Conservation (phyloP, 2,797 vertebrate genomes). For the Vespertilio murinus region DNA sequence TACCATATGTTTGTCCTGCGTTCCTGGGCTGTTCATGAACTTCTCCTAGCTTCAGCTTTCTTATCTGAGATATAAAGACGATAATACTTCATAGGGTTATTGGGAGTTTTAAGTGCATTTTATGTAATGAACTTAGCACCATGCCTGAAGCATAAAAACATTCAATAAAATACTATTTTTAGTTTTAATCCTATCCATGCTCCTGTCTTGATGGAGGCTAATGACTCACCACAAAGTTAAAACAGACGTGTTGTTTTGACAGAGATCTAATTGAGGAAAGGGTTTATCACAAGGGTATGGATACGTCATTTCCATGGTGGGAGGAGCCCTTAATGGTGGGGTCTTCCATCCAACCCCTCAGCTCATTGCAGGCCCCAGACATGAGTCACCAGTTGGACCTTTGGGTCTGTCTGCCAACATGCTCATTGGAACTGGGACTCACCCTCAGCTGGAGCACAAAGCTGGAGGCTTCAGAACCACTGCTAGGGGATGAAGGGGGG, state of each 20-base stretch:
- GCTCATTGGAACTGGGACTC: not conserved
- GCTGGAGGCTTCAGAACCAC: not conserved
- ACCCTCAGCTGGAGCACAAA: not conserved
- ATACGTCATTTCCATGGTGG: not conserved
- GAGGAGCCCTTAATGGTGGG: not conserved
- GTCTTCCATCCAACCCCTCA: not conserved
- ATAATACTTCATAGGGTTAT: constrained; percentile 50
- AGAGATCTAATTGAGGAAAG: constrained; percentile 49
- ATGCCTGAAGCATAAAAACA: constrained; percentile 60
- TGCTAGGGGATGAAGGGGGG: accelerated
- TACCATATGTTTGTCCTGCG: not conserved
- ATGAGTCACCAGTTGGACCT: accelerated
- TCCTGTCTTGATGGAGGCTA: constrained; percentile 49
- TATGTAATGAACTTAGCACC: constrained; percentile 52
- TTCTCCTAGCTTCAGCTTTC: constrained; percentile 56
- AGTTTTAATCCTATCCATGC: constrained; percentile 51
- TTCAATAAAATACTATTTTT: constrained; percentile 64
- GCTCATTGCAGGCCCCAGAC: not conserved
- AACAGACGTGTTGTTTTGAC: constrained; percentile 57
- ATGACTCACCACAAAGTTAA: constrained; percentile 59
- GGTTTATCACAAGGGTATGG: not conserved
- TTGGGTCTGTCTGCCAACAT: not conserved
- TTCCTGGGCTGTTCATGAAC: constrained; percentile 50
- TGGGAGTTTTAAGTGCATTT: constrained; percentile 63
- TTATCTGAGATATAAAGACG: constrained; percentile 57